These are phyloP conservation scores for Lophura nycthemera DNA, from an alignment of 2,113 vertebrate genomes.

Conservation along the genomic window DNA sequence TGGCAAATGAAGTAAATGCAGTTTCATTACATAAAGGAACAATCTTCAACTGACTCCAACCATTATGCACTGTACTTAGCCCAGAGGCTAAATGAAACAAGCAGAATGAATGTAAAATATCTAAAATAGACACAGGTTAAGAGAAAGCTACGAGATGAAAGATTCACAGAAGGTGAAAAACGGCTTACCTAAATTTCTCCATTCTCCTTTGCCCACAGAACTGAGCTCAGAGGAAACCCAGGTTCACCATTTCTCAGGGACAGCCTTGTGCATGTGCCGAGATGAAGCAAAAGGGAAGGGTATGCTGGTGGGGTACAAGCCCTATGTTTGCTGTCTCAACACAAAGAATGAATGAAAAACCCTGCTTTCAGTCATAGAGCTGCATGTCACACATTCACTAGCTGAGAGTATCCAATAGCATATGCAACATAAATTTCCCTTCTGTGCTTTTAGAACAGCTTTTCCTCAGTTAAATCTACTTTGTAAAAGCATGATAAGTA, in stretches of 20 bases:
- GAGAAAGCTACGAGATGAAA: background rate
- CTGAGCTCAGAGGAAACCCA: background rate
- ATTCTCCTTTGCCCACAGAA: background rate
- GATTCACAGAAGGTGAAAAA: background rate
- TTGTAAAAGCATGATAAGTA: constrained; percentile 9
- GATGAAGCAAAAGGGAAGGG: background rate
- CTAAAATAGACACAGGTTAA: background rate
- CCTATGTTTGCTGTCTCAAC: background rate
- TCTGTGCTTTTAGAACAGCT: background rate
- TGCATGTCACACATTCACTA: background rate
- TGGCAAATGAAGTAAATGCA: background rate
- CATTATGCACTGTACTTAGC: background rate
- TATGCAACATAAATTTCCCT: background rate
- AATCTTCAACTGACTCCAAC: background rate
- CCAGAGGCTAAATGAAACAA: background rate
- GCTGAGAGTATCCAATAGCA: background rate
- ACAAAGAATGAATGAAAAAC: background rate
- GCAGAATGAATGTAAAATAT: background rate
- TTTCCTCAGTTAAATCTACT: constrained; percentile 10
- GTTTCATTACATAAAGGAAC: background rate
- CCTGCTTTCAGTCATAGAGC: background rate
- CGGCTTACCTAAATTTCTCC: background rate
- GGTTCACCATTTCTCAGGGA: background rate
- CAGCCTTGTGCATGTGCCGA: background rate
- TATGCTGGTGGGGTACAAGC: background rate